Evolutionary conservation across 2,888 invertebrate species (phyloP).

Genomic region (Cantharis rufa): DNA sequence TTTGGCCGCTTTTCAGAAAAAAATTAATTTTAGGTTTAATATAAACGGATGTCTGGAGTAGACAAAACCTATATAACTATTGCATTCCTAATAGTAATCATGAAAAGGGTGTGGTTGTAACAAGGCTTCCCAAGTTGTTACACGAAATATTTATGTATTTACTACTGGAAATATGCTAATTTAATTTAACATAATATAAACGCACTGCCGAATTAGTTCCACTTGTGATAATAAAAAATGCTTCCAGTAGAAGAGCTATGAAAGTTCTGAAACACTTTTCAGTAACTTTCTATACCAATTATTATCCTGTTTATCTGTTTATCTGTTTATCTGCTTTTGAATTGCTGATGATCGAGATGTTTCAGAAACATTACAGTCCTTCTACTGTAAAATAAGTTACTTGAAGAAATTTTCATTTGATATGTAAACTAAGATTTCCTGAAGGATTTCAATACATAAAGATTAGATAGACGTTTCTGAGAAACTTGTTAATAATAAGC

Average conservation of each 20-base stretch:
- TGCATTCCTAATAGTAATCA: not conserved
- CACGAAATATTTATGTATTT: not conserved
- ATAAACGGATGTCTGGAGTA: not conserved
- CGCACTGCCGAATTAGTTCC: not conserved
- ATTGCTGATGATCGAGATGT: too few relatives aligned
- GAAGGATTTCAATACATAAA: not conserved
- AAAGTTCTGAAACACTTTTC: too few relatives aligned
- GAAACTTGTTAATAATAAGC: constrained; percentile 14
- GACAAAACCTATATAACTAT: not conserved
- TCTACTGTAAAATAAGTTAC: not conserved
- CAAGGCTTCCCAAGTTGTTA: not conserved
- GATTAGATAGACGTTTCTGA: constrained; percentile 1
- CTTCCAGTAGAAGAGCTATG: too few relatives aligned
- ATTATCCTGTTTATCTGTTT: too few relatives aligned
- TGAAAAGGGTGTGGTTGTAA: not conserved
- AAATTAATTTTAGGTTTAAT: not conserved
- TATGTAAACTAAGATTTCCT: not conserved
- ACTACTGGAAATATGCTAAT: not conserved
- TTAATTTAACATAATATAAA: not conserved
- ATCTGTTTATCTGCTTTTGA: too few relatives aligned
- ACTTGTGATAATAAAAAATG: not conserved
- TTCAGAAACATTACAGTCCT: too few relatives aligned
- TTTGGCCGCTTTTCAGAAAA: not conserved
- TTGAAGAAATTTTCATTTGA: not conserved
- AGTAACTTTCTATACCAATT: too few relatives aligned